Base-by-base conservation (phyloP, 1,140 invertebrate species). In the Lepidurus arcticus region DNA sequence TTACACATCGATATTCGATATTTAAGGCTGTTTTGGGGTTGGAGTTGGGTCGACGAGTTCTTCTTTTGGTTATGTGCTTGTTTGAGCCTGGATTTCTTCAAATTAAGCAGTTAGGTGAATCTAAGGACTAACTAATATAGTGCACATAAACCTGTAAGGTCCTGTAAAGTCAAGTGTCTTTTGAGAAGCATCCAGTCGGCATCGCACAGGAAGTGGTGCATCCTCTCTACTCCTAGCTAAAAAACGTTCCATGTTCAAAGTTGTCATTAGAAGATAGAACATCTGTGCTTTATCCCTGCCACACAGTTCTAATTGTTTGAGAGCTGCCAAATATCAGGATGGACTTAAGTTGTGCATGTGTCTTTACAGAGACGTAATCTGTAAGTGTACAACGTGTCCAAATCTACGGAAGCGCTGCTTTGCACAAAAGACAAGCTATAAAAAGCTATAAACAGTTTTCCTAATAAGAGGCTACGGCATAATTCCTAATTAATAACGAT, bases 401-500 rank as follows among this genome's bases (percentile, higher is more conserved):
- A 7, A 13, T 21, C 53, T 65, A 21, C 53, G 0, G 21, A 5
- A 65, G n/a, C n/a, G 21, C 53, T 16, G 53, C 53, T n/a, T 21
- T n/a, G 21, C 53, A n/a, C 53, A 13, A 1, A 65, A 65, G 53
- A 13, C 13, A 65, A n/a, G 16, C 7, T 11, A 65, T 6, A 65
- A 16, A 6, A 47, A 11, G 9, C 16, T 47, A 16, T 65, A 16
- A 16, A 13, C 53, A n/a, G 16, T 16, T 21, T 65, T 16, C 16
- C 2, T 34, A 34, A 34, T n/a, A 65, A 65, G 47, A 65, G 7
- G 47, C 47, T 65, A 13, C 47, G 8, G 11, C 11, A 65, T 13
- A 65, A 13, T 65, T 65, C 5, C 73, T 44, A 34, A 44, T 74
- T 53, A 24, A 78, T 80, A 74, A 86, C 84, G 80, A 91, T 91